Evolutionary conservation across 1,140 invertebrate genomes (phyloP).

Genomic region (Portunus trituberculatus): DNA sequence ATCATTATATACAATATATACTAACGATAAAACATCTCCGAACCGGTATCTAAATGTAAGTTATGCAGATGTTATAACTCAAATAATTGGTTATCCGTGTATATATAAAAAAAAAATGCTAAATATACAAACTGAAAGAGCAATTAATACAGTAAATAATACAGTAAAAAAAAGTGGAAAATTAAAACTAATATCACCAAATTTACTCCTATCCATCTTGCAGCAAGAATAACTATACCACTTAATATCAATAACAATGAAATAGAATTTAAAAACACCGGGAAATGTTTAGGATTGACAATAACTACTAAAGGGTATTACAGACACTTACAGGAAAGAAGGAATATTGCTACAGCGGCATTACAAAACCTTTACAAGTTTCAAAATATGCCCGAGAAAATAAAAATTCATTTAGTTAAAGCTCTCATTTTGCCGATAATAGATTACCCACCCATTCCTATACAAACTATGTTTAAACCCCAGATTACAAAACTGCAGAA

Average conservation of each 20-base stretch:
- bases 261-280: too few species aligned
- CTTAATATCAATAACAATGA: too few species aligned
- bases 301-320: too few species aligned
- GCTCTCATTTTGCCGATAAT: too few species aligned
- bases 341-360: too few species aligned
- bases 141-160: background rate
- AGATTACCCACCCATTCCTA: constrained; percentile 25
- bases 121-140: background rate
- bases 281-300: too few species aligned
- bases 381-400: too few species aligned
- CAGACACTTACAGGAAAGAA: too few species aligned
- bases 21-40: too few species aligned
- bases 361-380: too few species aligned
- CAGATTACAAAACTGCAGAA: constrained; percentile 29
- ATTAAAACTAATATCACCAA: constrained; percentile 12
- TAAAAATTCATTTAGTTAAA: too few species aligned
- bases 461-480: background rate
- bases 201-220: background rate
- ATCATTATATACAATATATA: background rate
- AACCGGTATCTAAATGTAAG: background rate
- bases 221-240: background rate
- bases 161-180: background rate
- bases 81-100: background rate
- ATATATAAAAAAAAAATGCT: background rate
- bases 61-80: constrained; percentile 5